Evolutionary conservation across 2,797 vertebrate species (phyloP).

Genomic region (Agapornis canus): DNA sequence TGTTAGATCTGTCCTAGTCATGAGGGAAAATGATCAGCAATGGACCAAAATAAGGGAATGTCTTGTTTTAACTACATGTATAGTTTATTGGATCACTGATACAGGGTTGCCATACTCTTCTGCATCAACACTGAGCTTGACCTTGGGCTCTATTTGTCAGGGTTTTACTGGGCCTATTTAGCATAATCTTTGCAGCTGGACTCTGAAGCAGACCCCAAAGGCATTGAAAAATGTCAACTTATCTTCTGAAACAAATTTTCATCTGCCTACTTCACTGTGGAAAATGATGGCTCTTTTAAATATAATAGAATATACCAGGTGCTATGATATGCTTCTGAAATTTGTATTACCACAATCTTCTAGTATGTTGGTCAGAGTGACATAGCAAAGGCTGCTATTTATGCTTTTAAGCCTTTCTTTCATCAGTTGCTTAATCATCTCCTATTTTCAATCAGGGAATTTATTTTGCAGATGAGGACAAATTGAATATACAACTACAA

Average conservation of each 20-base stretch:
- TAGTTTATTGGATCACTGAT: background rate
- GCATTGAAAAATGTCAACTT: background rate
- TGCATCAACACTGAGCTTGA: background rate
- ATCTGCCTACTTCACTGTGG: background rate
- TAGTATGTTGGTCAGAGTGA: background rate
- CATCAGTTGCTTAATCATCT: background rate
- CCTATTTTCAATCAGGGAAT: background rate
- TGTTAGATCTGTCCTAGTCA: background rate
- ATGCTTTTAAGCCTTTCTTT: background rate
- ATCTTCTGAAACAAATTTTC: background rate
- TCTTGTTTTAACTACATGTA: background rate
- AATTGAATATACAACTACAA: background rate
- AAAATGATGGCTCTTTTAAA: background rate
- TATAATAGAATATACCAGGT: background rate
- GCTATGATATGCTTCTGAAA: background rate
- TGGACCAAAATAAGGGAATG: background rate
- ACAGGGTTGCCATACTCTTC: background rate
- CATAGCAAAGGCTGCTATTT: background rate
- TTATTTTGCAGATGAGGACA: slow-evolving; percentile 1
- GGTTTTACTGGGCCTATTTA: background rate
- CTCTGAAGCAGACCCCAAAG: background rate
- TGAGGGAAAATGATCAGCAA: background rate
- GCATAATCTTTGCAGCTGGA: background rate
- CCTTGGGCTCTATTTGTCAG: background rate
- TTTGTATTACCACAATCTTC: background rate